These are phyloP conservation scores for Machimus rusticus DNA, from an alignment of 2,888 invertebrate species.

Conservation along the genomic window DNA sequence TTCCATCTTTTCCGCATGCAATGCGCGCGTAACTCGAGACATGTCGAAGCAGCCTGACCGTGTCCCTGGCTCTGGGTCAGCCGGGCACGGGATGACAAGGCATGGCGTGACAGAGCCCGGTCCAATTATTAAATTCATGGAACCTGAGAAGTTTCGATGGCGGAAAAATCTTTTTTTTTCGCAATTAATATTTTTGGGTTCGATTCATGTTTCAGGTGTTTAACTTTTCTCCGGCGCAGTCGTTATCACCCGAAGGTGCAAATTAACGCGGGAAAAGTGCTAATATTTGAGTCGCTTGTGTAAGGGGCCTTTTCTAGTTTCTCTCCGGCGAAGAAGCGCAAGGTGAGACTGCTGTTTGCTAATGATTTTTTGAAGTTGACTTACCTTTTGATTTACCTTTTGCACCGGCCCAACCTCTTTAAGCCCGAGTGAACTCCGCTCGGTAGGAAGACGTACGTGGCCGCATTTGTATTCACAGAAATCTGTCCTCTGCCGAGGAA, in stretches of 20 bases:
- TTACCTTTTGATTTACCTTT: neutral
- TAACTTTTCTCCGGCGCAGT: neutral
- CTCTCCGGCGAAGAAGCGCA: neutral
- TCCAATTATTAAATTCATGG: neutral
- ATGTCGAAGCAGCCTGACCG: neutral
- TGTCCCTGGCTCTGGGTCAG: neutral
- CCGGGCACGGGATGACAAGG: neutral
- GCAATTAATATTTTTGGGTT: neutral
- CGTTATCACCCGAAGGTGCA: neutral
- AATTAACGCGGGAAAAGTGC: slow-evolving; percentile 18
- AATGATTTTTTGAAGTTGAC: neutral
- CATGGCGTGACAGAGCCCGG: neutral
- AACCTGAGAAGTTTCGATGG: neutral
- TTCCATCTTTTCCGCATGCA: neutral
- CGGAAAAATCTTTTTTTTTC: neutral
- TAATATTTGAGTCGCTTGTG: slow-evolving; percentile 5
- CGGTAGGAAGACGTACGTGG: neutral
- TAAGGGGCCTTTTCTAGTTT: neutral
- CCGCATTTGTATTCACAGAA: neutral
- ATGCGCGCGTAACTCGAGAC: neutral
- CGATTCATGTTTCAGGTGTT: neutral
- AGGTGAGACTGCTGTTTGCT: neutral
- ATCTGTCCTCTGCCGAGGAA: neutral
- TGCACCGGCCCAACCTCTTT: neutral
- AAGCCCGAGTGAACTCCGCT: neutral